Conservation (phyloP, 2,113 vertebrate genomes). For the Salvelinus namaycush region DNA sequence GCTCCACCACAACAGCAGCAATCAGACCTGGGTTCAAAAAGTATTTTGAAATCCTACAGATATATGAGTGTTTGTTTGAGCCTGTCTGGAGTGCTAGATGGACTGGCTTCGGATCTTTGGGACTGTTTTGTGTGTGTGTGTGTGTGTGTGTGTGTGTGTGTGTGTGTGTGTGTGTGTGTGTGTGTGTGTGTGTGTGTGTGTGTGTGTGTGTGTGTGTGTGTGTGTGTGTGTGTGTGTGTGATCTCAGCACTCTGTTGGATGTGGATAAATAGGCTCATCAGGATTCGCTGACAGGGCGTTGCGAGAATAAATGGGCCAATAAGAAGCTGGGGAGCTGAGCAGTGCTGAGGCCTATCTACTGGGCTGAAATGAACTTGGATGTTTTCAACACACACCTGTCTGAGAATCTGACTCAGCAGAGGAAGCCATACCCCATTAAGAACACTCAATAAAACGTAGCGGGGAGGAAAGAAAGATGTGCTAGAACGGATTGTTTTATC, state of each 20-base stretch:
- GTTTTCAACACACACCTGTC: not conserved
- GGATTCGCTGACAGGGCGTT: conserved; percentile 16
- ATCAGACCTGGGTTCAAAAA: too few relatives aligned
- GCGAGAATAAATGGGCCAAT: conserved; percentile 13
- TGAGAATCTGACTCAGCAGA: not conserved
- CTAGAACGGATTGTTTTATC: not conserved
- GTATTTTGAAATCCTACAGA: too few relatives aligned
- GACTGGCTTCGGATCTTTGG: too few relatives aligned
- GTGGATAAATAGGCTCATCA: conserved; percentile 31
- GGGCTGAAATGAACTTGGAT: not conserved
- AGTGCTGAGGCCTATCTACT: not conserved
- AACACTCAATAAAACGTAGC: not conserved
- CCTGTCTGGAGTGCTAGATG: too few relatives aligned
- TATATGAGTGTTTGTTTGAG: too few relatives aligned
- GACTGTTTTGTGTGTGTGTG: too few relatives aligned
- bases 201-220: too few relatives aligned
- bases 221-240: not conserved
- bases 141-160: too few relatives aligned
- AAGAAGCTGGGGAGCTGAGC: not conserved
- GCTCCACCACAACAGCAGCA: too few relatives aligned
- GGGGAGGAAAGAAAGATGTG: not conserved
- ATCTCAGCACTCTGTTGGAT: conserved; percentile 17
- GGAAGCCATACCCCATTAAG: not conserved
- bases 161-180: too few relatives aligned
- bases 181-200: too few relatives aligned